Evolutionary conservation across 2,888 invertebrate species (phyloP), one percentile per base, ranked within the genome.

Genomic region (Drosophila flavopinicola): DNA sequence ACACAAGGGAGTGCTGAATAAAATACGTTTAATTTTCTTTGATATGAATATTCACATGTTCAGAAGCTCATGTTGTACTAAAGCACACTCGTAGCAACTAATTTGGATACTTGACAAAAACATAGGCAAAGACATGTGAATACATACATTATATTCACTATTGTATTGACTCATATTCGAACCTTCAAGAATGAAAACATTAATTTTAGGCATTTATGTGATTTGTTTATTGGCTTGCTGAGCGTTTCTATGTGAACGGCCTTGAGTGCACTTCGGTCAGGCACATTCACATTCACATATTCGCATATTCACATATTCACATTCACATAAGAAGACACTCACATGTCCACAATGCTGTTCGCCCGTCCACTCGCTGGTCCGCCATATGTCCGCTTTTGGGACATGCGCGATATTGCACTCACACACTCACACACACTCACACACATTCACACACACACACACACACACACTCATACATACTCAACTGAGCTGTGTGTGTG

Each of bases 361-460:
- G 35, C 47, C 47, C 65, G 82, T 77, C 80, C 78, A 80, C 66
- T 78, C 56, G 49, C 37, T 49, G 67, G 86, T 79, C 86, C 80
- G 70, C 66, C 80, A 64, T 66, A 65, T 74, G 61, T 63, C 74
- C 49, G 65, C 38, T 51, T 60, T 58, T 42, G 58, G 69, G 79
- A 86, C 79, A 85, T 80, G 79, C 79, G 79, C 79, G 77, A 71
- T 71, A 67, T 74, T 70, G 61, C 67, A 63, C 24, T 51, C 57
- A 48, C 45, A 61, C 33, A 57, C 23, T 60, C 37, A 6, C 15
- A 53, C 47, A 53, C 9, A 10, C 53, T 13, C 35, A 38, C 61
- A 33, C 47, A 48, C 39, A 38, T 24, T 39, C 39, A 17, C n/a
- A 29, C 13, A 15, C 35, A 44, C 23, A 39, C 13, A n/a, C 23